Evolutionary conservation across 2,888 invertebrate genomes (phyloP), one percentile per base, ranked within the genome.

Genomic region (Erebia palarica): DNA sequence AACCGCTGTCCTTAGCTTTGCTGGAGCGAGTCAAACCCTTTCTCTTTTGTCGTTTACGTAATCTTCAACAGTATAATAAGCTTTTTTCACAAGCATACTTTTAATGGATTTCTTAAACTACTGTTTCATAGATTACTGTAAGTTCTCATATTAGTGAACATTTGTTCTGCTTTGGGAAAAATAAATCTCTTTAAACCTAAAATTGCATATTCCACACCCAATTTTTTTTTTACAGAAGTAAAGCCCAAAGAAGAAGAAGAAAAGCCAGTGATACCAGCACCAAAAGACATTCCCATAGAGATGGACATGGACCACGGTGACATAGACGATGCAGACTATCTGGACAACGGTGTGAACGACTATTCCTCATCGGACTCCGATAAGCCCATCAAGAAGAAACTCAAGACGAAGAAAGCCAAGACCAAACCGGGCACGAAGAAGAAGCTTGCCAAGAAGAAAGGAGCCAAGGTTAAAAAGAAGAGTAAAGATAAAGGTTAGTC

Each of bases 301-400:
- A 69, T 77, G 60, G 75, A 75, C 2, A 27, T 73, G 1, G 76
- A 75, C 2, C 63, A 70, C 3, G 77, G 75, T 1, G 77, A 78
- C 16, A 53, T 75, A 16, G 78, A 81, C 55, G 80, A 80, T 49
- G 78, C 77, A 14, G 77, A 79, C 21, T 79, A 79, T 11, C 77
- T 77, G 13, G 78, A 76, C 60, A 68, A 68, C 42, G 60, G 68
- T 7, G 3, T 68, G 3, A 51, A 68, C 53, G 87, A 87, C 53
- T 87, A 84, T 75, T 86, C 87, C 0, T 85, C 87, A 0, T 90
- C 90, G 0, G 87, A 90, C 75, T 91, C 91, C 0, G 90, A 91
- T 70, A 91, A 89, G 65, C 91, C 92, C 0, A 85, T 91, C 53
- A 87, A 87, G 73, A 85, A 82, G 77, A 88, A 85, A 61, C 73